These are phyloP conservation scores for Druon quercuslanigerum DNA, from an alignment of 1,140 invertebrate genomes.

Conservation along the genomic window DNA sequence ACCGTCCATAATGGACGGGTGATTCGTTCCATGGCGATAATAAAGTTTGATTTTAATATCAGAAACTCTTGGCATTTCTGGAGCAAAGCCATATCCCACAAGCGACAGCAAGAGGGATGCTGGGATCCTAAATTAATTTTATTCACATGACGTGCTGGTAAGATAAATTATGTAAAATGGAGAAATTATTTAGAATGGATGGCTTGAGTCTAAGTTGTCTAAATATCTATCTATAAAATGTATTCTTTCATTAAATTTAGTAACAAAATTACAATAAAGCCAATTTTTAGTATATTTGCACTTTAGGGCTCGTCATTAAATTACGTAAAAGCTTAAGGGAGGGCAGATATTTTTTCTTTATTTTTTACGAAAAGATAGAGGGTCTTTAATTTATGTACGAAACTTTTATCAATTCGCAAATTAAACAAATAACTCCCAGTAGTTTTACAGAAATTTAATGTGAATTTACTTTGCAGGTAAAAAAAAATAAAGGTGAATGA, in stretches of 20 bases:
- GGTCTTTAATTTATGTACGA: too few relatives aligned
- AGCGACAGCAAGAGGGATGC: slow-evolving; percentile 10
- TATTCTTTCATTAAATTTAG: background rate
- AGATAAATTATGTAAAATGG: background rate
- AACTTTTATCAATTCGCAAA: too few relatives aligned
- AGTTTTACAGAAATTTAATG: too few relatives aligned
- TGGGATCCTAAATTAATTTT: slow-evolving; percentile 9
- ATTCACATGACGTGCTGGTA: background rate
- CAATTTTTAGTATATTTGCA: too few relatives aligned
- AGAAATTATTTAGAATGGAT: background rate
- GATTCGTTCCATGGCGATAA: slow-evolving; percentile 18
- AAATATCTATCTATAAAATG: background rate
- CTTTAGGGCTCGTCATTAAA: too few relatives aligned
- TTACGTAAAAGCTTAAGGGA: too few relatives aligned
- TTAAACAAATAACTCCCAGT: too few relatives aligned
- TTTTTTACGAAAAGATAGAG: too few relatives aligned
- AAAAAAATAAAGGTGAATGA: too few relatives aligned
- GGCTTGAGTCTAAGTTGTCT: background rate
- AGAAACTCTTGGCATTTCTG: slow-evolving; percentile 20
- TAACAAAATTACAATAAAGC: too few relatives aligned
- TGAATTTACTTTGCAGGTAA: too few relatives aligned
- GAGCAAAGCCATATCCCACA: slow-evolving; percentile 28
- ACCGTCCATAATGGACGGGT: slow-evolving; percentile 3
- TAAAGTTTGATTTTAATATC: slow-evolving; percentile 31
- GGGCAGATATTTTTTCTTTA: too few relatives aligned